Percentiles rank a stretch among this genome's conserved stretches.
phyloP scores from a whole-genome alignment of 2,113 vertebrate species.

The Balaenoptera acutorostrata region DNA sequence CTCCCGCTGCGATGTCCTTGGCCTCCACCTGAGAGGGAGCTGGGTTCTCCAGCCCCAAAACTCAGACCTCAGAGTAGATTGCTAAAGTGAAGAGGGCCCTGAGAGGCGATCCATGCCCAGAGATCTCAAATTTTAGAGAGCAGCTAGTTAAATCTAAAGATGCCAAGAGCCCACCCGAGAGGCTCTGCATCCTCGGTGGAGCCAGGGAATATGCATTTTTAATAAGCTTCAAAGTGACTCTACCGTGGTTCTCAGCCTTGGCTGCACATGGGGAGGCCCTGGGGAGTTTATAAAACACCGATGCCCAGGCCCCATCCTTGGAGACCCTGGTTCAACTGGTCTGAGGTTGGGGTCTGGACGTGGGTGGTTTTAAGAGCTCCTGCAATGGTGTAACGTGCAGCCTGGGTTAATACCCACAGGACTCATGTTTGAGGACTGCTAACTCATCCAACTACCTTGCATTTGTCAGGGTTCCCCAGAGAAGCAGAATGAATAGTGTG shows the following conservation, averaged over 20 bases:
- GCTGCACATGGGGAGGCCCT: not conserved
- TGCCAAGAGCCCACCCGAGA: not conserved
- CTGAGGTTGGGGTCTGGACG: not conserved
- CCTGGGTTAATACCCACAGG: not conserved
- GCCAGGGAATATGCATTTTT: not conserved
- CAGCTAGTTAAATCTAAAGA: not conserved
- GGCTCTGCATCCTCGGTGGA: not conserved
- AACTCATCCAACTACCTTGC: not conserved
- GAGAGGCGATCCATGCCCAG: not conserved
- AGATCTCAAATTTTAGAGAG: not conserved
- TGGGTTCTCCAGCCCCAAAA: not conserved
- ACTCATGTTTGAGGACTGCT: not conserved
- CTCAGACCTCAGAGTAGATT: not conserved
- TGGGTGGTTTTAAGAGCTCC: not conserved
- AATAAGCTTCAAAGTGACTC: not conserved
- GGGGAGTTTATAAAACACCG: not conserved
- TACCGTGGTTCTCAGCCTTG: not conserved
- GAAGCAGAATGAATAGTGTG: not conserved
- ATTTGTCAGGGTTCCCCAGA: not conserved
- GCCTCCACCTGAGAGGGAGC: not conserved
- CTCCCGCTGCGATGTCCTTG: rapidly evolving
- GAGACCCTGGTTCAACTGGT: not conserved
- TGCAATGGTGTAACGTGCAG: not conserved
- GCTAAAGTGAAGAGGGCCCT: not conserved
- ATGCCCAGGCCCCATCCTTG: not conserved